These are phyloP conservation scores for Trichechus manatus DNA, from an alignment of 2,113 vertebrate genomes.

Conservation along the genomic window DNA sequence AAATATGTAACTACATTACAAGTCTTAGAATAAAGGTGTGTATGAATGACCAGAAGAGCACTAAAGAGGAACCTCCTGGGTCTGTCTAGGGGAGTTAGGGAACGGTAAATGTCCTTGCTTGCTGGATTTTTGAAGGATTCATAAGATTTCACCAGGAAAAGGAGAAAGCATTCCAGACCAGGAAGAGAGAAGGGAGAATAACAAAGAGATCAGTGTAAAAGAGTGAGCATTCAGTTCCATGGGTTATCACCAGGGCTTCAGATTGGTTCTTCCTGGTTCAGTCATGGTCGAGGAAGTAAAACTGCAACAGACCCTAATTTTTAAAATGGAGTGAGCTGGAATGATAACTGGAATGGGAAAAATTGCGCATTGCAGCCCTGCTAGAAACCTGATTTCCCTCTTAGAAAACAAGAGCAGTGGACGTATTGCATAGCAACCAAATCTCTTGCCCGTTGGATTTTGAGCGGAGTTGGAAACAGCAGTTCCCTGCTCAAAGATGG, in stretches of 20 bases:
- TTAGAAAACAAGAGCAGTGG: too few species aligned
- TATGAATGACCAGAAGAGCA: not conserved
- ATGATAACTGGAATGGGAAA: too few species aligned
- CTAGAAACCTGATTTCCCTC: too few species aligned
- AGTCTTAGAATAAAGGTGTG: not conserved
- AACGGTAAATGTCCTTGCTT: not conserved
- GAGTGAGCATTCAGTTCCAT: not conserved
- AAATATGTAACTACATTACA: not conserved
- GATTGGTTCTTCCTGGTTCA: too few species aligned
- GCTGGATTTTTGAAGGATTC: not conserved
- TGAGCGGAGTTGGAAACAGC: too few species aligned
- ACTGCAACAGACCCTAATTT: too few species aligned
- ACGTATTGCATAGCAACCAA: too few species aligned
- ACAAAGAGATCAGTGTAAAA: not conserved
- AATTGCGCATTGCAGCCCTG: too few species aligned
- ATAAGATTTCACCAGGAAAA: not conserved
- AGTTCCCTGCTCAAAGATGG: too few species aligned
- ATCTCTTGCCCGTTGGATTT: too few species aligned
- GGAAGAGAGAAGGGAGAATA: not conserved
- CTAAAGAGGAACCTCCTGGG: not conserved
- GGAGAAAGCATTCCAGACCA: not conserved
- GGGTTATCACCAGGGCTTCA: not conserved
- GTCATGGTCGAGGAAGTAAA: too few species aligned
- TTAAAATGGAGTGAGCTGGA: too few species aligned
- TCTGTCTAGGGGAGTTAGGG: not conserved